A percentile compares a stretch with the other conserved stretches of the same genome.
Conservation (phyloP, 2,797 vertebrate species). For the Hybognathus amarus region DNA sequence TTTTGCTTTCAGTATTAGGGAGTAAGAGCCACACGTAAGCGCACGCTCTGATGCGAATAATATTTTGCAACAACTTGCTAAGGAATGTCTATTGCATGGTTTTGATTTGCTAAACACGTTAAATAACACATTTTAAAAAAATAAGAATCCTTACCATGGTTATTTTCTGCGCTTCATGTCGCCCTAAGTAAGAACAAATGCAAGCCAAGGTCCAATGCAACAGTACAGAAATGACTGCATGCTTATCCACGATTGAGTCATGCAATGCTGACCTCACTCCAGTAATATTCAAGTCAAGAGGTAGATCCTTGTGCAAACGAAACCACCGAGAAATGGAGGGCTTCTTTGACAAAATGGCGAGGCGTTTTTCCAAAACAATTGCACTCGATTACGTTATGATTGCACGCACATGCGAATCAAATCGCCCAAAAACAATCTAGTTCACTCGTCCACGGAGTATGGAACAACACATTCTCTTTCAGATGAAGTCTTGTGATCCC, state of each 20-base stretch:
- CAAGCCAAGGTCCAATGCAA: conserved; percentile 60
- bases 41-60: conserved; percentile 31
- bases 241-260: conserved; percentile 82
- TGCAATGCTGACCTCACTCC: conserved; percentile 80
- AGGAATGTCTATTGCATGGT: conserved; percentile 21
- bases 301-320: conserved; percentile 45
- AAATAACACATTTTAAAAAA: not conserved
- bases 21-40: not conserved
- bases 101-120: not conserved
- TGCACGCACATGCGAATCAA: conserved; percentile 60
- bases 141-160: conserved; percentile 70
- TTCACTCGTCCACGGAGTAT: conserved; percentile 35
- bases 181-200: conserved; percentile 47
- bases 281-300: conserved; percentile 69
- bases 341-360: conserved; percentile 60
- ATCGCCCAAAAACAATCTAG: not conserved
- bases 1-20: conserved; percentile 20
- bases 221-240: conserved; percentile 73
- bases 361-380: conserved; percentile 54
- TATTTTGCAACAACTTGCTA: conserved; percentile 63
- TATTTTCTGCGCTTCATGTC: conserved; percentile 53
- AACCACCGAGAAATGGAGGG: conserved; percentile 38
- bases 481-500: conserved; percentile 76
- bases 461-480: conserved; percentile 65
- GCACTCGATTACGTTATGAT: conserved; percentile 69